A percentile compares a stretch with the other conserved stretches of the same genome.
phyloP scores from a whole-genome alignment of 2,888 invertebrate genomes.

The Monopis laevigella region DNA sequence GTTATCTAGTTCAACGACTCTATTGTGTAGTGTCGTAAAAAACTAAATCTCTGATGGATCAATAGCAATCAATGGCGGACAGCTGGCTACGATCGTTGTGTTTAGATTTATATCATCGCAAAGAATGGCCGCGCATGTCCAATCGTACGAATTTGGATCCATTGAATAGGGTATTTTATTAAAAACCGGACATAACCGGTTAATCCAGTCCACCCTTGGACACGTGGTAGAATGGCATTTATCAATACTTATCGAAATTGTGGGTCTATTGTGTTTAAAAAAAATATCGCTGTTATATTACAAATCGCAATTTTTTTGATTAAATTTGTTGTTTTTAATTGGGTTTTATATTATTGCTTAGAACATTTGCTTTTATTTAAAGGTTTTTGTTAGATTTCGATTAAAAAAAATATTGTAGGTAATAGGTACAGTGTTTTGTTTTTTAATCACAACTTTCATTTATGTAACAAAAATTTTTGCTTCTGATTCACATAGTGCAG shows the following conservation, averaged over 20 bases:
- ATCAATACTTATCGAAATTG: conserved; percentile 5
- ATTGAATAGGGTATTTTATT: conserved; percentile 42
- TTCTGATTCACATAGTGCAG: too few relatives aligned
- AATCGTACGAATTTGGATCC: conserved; percentile 45
- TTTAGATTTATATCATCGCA: conserved; percentile 21
- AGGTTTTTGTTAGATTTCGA: too few relatives aligned
- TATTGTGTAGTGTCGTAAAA: not conserved
- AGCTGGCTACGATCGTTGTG: conserved; percentile 3
- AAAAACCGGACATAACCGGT: conserved; percentile 53
- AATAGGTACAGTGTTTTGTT: too few relatives aligned
- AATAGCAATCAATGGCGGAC: conserved; percentile 5
- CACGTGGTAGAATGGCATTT: conserved; percentile 42
- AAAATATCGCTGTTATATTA: too few relatives aligned
- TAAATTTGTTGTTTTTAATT: not conserved
- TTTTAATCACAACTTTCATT: too few relatives aligned
- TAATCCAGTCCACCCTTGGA: conserved; percentile 33
- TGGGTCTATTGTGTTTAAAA: too few relatives aligned
- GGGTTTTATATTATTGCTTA: too few relatives aligned
- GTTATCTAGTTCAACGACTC: too few relatives aligned
- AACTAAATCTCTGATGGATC: not conserved
- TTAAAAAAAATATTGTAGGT: not conserved
- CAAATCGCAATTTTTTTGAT: too few relatives aligned
- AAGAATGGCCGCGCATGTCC: conserved; percentile 13
- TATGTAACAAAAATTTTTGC: too few relatives aligned
- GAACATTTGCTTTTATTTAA: not conserved